Conservation (phyloP, 2,113 vertebrate species). For the Pampusana beccarii region DNA sequence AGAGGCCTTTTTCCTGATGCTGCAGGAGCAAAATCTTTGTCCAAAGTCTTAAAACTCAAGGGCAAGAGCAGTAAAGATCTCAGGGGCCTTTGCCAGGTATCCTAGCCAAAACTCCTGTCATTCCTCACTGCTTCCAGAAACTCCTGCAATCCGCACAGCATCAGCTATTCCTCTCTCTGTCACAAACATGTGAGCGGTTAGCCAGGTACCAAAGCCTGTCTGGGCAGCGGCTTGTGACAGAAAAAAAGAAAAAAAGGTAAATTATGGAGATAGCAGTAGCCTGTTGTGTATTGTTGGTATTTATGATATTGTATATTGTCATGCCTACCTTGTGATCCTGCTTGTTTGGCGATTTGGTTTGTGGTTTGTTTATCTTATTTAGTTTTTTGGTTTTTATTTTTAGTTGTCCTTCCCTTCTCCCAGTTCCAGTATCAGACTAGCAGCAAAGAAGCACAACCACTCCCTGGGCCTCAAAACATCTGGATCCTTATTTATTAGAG, state of each 20-base stretch:
- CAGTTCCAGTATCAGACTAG: not conserved
- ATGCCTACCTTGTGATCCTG: not conserved
- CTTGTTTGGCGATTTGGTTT: not conserved
- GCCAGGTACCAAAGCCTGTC: not conserved
- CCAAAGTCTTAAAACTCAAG: slow-evolving; percentile 37
- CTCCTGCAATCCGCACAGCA: not conserved
- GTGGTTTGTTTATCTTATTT: not conserved
- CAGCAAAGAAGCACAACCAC: not conserved
- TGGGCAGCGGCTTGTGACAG: not conserved
- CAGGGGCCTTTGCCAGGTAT: not conserved
- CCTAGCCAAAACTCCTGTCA: slow-evolving; percentile 36
- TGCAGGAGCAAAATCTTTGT: not conserved
- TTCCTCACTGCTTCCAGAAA: slow-evolving; percentile 24
- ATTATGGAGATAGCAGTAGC: not conserved
- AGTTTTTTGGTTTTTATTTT: not conserved
- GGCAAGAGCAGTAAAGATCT: not conserved
- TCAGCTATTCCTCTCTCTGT: not conserved
- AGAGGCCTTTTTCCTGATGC: not conserved
- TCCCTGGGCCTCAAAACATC: not conserved
- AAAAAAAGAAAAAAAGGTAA: not conserved
- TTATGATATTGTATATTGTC: not conserved
- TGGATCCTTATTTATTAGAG: not conserved
- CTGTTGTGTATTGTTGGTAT: not conserved
- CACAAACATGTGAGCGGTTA: not conserved
- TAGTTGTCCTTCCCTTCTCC: not conserved